phyloP scores from a whole-genome alignment of 2,113 vertebrate species.

The Phylloscopus trochiloides region DNA sequence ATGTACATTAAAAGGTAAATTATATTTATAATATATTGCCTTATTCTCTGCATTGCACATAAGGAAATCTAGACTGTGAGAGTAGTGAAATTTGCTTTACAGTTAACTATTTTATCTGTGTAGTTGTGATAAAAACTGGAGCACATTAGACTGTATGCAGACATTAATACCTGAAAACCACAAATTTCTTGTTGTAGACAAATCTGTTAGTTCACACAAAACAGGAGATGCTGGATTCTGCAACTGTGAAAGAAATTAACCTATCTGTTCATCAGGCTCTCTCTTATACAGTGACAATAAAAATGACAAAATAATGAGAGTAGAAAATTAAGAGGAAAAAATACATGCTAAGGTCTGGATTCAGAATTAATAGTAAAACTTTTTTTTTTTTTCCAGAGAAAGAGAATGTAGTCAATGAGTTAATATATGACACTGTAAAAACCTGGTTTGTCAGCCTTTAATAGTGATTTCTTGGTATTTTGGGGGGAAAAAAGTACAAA shows the following conservation, averaged over 20 bases:
- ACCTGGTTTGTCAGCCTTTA: not conserved
- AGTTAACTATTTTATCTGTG: not conserved
- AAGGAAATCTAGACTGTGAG: not conserved
- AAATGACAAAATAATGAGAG: not conserved
- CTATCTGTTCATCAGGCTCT: not conserved
- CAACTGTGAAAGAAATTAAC: not conserved
- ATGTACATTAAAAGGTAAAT: not conserved
- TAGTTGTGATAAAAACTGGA: not conserved
- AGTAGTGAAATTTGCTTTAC: not conserved
- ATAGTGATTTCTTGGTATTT: not conserved
- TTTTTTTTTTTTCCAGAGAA: not conserved
- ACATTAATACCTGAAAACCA: not conserved
- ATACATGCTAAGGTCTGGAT: not conserved
- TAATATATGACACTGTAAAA: not conserved
- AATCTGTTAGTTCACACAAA: not conserved
- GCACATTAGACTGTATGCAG: not conserved
- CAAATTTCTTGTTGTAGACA: not conserved
- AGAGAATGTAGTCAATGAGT: not conserved
- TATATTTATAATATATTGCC: not conserved
- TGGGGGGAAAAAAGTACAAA: rapidly evolving
- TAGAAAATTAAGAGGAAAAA: not conserved
- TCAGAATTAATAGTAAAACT: not conserved
- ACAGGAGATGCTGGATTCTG: not conserved
- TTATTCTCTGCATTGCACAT: not conserved
- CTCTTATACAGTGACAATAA: not conserved